Evolutionary conservation across 2,113 vertebrate genomes (phyloP).

Genomic region (Maccullochella peelii): DNA sequence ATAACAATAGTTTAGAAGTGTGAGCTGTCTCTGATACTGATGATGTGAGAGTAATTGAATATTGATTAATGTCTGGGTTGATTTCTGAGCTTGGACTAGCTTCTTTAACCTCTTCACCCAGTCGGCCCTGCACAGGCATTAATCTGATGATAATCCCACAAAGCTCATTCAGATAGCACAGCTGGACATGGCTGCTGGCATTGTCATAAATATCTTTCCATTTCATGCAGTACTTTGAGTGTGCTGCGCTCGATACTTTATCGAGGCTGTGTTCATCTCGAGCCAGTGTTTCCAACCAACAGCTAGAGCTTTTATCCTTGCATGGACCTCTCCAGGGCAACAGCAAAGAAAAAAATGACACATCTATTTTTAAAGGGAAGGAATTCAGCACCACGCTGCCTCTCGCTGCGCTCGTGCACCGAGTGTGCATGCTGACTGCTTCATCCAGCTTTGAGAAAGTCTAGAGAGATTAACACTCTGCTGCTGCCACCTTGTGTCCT

Average conservation of each 20-base stretch:
- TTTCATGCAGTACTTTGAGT: constrained; percentile 40
- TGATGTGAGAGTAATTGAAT: constrained; percentile 35
- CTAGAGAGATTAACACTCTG: constrained; percentile 21
- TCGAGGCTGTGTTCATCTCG: constrained; percentile 64
- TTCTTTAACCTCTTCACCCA: constrained; percentile 73
- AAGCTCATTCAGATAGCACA: constrained; percentile 72
- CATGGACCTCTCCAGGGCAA: constrained; percentile 87
- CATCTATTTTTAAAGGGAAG: constrained; percentile 93
- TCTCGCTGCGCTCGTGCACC: constrained; percentile 39
- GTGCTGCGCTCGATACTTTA: constrained; percentile 54
- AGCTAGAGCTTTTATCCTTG: constrained; percentile 82
- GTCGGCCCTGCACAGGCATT: constrained; percentile 62
- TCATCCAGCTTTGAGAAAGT: constrained; percentile 58
- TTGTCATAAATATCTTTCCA: constrained; percentile 66
- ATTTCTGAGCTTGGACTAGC: constrained; percentile 57
- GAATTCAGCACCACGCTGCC: constrained; percentile 80
- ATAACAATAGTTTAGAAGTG: no score
- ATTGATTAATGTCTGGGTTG: constrained; percentile 34
- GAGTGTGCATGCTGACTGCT: constrained; percentile 20
- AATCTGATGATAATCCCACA: constrained; percentile 81
- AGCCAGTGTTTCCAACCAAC: constrained; percentile 81
- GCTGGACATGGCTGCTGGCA: constrained; percentile 69
- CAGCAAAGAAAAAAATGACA: constrained; percentile 85
- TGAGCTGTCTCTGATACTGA: not conserved
- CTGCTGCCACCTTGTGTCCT: constrained; percentile 74